Evolutionary conservation across 2,888 invertebrate genomes (phyloP).

Genomic region (Agrochola macilenta): DNA sequence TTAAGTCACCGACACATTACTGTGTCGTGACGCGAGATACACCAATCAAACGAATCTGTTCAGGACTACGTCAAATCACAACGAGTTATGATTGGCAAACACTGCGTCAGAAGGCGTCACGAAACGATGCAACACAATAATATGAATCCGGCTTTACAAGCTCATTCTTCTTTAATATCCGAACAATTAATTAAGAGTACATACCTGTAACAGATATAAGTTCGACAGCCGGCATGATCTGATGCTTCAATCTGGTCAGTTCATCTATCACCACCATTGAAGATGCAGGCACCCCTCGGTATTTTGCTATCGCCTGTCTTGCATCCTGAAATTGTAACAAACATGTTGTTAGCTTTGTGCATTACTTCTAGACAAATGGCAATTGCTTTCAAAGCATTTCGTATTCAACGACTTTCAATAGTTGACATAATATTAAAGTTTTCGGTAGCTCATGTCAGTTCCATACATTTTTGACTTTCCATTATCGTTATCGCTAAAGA

Average conservation of each 20-base stretch:
- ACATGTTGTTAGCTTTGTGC: no score
- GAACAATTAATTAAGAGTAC: background rate
- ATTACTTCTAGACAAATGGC: no score
- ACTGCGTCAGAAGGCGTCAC: no score
- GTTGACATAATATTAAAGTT: background rate
- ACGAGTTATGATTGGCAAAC: no score
- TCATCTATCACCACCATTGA: constrained; percentile 83
- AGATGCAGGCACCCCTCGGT: constrained; percentile 76
- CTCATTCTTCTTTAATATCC: background rate
- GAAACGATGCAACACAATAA: no score
- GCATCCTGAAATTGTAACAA: constrained; percentile 76
- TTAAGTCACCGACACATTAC: no score
- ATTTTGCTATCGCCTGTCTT: constrained; percentile 78
- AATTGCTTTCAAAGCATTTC: background rate
- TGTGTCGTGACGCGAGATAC: no score
- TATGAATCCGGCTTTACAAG: no score
- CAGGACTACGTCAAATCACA: no score
- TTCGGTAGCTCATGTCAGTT: background rate
- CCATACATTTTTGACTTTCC: background rate
- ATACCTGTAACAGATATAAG: constrained; percentile 78
- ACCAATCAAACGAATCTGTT: no score
- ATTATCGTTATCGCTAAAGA: background rate
- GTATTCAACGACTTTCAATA: background rate
- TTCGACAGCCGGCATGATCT: constrained; percentile 81
- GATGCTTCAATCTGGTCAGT: constrained; percentile 80